A percentile compares a stretch with the other conserved stretches of the same genome.
Evolutionary conservation across 2,888 invertebrate genomes (phyloP).

Genomic region (Aphodius sticticus): DNA sequence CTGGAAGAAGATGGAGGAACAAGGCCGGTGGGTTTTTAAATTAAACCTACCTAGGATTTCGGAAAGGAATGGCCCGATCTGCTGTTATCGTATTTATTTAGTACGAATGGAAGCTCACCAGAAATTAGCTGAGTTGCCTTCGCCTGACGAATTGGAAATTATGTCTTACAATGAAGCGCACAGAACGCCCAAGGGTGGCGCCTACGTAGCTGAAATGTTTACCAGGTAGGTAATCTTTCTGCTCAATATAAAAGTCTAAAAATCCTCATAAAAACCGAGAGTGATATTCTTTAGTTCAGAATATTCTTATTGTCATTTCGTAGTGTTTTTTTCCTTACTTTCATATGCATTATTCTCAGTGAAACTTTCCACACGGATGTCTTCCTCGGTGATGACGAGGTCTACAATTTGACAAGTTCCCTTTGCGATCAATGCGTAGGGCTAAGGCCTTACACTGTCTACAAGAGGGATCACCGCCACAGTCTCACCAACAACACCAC

Average conservation of each 20-base stretch:
- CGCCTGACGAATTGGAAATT: conserved; percentile 74
- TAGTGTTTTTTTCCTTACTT: conserved; percentile 22
- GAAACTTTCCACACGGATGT: conserved; percentile 71
- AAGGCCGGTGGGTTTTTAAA: conserved; percentile 77
- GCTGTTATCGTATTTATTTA: conserved; percentile 84
- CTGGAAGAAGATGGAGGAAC: conserved; percentile 70
- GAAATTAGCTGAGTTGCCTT: conserved; percentile 71
- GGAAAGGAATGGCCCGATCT: conserved; percentile 87
- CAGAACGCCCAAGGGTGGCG: conserved; percentile 72
- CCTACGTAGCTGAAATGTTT: conserved; percentile 87
- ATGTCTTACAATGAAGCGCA: conserved; percentile 79
- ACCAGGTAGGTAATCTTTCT: conserved; percentile 62
- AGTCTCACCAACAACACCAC: conserved; percentile 34
- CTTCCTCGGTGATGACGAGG: conserved; percentile 75
- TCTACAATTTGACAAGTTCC: conserved; percentile 53
- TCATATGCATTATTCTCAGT: conserved; percentile 55
- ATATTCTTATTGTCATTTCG: conserved; percentile 15
- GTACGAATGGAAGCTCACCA: conserved; percentile 72
- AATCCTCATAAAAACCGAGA: too few species aligned
- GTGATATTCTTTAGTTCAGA: too few species aligned
- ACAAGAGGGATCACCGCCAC: conserved; percentile 42
- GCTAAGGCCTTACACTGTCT: conserved; percentile 58
- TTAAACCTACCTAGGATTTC: conserved; percentile 79
- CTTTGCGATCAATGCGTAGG: conserved; percentile 64
- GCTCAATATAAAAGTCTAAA: too few species aligned